Conservation (phyloP, 2,113 vertebrate species). For the Syrrhaptes paradoxus region DNA sequence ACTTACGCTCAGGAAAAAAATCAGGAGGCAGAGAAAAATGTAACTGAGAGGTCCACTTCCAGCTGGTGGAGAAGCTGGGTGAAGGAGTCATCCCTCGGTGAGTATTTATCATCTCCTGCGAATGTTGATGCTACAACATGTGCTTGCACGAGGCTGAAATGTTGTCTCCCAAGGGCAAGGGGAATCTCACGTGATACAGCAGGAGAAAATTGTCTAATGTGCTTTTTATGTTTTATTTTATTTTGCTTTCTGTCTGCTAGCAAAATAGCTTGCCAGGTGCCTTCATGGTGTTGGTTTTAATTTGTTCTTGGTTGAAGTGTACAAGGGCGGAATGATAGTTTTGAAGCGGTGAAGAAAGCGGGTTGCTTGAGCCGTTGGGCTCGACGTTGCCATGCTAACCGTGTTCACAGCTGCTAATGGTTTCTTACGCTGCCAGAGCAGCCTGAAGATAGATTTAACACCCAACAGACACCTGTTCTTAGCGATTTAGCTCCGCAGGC, state of each 20-base stretch:
- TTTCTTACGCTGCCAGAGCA: slow-evolving; percentile 46
- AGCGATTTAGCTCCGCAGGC: not conserved
- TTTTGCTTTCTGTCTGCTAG: not conserved
- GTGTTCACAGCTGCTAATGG: slow-evolving; percentile 44
- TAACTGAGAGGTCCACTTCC: not conserved
- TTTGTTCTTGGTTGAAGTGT: not conserved
- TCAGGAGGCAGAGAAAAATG: not conserved
- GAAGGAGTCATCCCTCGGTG: not conserved
- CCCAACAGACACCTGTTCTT: slow-evolving; percentile 31
- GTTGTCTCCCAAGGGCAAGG: not conserved
- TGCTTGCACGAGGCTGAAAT: not conserved
- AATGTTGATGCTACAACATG: not conserved
- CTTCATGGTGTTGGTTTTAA: not conserved
- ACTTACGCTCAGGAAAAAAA: not conserved
- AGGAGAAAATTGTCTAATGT: not conserved
- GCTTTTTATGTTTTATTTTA: too few relatives aligned
- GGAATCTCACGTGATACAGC: not conserved
- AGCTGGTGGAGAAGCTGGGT: not conserved
- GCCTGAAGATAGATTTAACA: not conserved
- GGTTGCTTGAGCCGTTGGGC: not conserved
- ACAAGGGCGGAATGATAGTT: not conserved
- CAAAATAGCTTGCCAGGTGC: not conserved
- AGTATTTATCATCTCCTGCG: not conserved
- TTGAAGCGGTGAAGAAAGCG: not conserved
- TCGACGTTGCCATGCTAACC: not conserved